Base-by-base conservation (phyloP, 2,888 invertebrate species). In the Leuctra nigra region DNA sequence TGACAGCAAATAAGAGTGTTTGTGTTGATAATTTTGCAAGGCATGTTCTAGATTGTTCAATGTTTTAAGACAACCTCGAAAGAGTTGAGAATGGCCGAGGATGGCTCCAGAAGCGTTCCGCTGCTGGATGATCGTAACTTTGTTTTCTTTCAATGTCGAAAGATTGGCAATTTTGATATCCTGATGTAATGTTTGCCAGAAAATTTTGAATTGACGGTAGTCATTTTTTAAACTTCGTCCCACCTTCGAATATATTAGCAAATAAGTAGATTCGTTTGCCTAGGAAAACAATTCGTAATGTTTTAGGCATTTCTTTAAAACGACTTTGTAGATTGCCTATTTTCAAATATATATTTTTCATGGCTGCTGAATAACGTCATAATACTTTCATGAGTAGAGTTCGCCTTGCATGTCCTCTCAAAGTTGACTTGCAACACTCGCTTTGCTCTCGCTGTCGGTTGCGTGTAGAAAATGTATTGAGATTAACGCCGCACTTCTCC, bases 11-110 rank as follows among this genome's bases (percentile, higher is more conserved):
- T 11, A 20, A 16, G 29, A 35, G n/a, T 22, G 50, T 50, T 50
- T 50, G 50, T 29, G 13, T 25, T 25, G 3, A 16, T 29, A 29
- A 16, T 50, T 50, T 16, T 20, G 16, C 18, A 35, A 50, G 50
- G 50, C 50, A 50, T 50, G 50, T 50, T 50, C 50, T 35, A 50
- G 25, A 47, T 23, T 24, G 47, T 7, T 39, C 4, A 22, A 18
- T 23, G n/a, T n/a, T 46, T 20, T 22, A n/a, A 46, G 46, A 39
- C n/a, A 39, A 39, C 20, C 23, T n/a, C n/a, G n/a, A n/a, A n/a
- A n/a, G n/a, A n/a, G n/a, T n/a, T n/a, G n/a, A n/a, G n/a, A n/a
- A n/a, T n/a, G n/a, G n/a, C n/a, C n/a, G n/a, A n/a, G n/a, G n/a
- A n/a, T 33, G 36, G 13, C n/a, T 36, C 16, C 4, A 36, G 16